These are phyloP conservation scores for Neoitamus cyanurus DNA, from an alignment of 2,888 invertebrate genomes.

Conservation along the genomic window DNA sequence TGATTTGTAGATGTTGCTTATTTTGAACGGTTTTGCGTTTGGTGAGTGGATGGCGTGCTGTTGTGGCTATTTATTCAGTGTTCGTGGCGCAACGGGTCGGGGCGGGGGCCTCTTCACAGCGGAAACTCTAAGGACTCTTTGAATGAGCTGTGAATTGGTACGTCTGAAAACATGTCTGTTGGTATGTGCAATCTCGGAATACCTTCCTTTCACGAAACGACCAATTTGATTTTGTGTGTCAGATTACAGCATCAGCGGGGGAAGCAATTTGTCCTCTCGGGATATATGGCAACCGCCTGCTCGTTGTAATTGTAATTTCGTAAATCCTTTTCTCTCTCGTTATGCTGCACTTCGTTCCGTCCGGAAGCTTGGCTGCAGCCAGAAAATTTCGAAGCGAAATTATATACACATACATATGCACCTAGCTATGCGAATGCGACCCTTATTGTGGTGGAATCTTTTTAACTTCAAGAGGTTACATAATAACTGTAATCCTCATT, in stretches of 20 bases:
- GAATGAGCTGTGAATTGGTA: background rate
- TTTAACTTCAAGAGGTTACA: too few relatives aligned
- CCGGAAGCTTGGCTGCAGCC: background rate
- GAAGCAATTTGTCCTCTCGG: background rate
- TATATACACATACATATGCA: too few relatives aligned
- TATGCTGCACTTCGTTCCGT: background rate
- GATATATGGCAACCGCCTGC: background rate
- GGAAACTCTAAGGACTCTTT: background rate
- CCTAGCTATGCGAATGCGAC: too few relatives aligned
- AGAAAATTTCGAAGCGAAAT: too few relatives aligned
- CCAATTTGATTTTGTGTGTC: background rate
- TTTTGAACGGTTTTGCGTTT: background rate
- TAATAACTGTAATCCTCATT: too few relatives aligned
- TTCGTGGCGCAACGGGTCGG: background rate
- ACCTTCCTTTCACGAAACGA: background rate
- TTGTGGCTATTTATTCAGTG: background rate
- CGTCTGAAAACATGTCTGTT: background rate
- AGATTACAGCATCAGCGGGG: background rate
- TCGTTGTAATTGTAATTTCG: background rate
- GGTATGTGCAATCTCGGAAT: background rate
- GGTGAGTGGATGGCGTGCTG: background rate
- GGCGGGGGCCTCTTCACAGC: background rate
- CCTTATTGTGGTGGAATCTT: too few relatives aligned
- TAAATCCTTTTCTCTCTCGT: background rate
- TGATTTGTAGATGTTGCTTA: constrained; percentile 8